Conservation (phyloP, 2,113 vertebrate species). For the Mobula birostris region DNA sequence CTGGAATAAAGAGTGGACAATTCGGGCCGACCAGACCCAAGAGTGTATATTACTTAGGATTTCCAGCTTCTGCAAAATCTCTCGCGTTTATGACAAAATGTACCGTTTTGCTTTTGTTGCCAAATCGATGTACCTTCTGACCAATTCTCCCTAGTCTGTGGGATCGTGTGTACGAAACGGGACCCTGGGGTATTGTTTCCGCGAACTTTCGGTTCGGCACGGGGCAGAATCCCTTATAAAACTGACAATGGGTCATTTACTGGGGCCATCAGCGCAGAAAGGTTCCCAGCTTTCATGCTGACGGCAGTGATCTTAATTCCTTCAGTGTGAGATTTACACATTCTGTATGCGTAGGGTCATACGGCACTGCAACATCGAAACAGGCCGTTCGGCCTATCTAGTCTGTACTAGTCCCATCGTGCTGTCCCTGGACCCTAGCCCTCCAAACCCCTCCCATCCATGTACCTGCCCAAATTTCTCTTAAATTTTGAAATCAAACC, state of each 20-base stretch:
- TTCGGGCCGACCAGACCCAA: too few species aligned
- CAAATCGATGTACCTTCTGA: neutral
- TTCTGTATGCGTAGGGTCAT: neutral
- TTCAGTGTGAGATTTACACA: neutral
- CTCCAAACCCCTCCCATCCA: too few species aligned
- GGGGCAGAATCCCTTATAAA: neutral
- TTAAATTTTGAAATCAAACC: too few species aligned
- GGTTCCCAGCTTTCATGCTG: neutral
- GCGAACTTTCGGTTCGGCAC: neutral
- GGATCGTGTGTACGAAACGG: neutral
- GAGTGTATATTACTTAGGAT: neutral
- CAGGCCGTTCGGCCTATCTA: too few species aligned
- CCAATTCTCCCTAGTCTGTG: neutral
- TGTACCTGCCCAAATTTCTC: too few species aligned
- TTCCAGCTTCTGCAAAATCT: too few species aligned
- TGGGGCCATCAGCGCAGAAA: neutral
- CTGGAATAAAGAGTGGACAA: too few species aligned
- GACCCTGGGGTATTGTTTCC: neutral
- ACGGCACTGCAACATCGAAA: too few species aligned
- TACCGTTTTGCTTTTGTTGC: neutral
- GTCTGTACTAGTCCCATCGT: too few species aligned
- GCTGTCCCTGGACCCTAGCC: too few species aligned
- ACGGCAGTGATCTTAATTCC: neutral
- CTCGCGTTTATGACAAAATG: too few species aligned
- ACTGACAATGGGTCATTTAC: neutral